Conservation (phyloP, 2,797 vertebrate genomes). For the Loris lydekkerianus region DNA sequence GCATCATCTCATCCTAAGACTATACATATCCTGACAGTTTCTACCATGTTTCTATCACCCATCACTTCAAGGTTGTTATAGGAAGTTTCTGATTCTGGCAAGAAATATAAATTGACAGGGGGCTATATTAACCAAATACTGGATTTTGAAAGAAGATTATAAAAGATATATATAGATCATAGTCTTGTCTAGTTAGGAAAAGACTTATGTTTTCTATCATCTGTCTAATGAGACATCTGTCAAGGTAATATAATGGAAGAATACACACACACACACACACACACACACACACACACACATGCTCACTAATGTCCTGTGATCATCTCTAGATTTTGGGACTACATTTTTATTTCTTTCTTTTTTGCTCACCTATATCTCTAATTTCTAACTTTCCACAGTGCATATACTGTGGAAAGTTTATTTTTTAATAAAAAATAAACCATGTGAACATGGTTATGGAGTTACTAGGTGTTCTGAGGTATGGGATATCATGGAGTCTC, state of each 20-base stretch:
- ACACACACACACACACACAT: background rate
- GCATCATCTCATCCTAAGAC: background rate
- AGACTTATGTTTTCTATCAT: constrained; percentile 6
- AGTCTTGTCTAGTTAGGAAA: constrained; percentile 19
- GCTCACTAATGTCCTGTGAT: background rate
- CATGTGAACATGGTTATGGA: background rate
- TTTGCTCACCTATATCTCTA: constrained; percentile 12
- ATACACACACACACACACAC: too few relatives aligned
- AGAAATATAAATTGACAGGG: constrained; percentile 46
- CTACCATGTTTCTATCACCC: background rate
- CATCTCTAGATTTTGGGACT: background rate
- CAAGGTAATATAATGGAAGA: constrained; percentile 11
- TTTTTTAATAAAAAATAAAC: constrained; percentile 40
- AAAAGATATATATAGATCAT: constrained; percentile 28
- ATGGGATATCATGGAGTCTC: background rate
- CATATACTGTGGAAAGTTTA: background rate
- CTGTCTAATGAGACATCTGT: constrained; percentile 22
- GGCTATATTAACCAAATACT: constrained; percentile 32
- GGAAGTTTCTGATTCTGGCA: constrained; percentile 19
- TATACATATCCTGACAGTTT: background rate
- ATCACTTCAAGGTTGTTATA: constrained; percentile 37
- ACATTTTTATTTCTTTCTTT: constrained; percentile 61
- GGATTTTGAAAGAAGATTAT: constrained; percentile 62
- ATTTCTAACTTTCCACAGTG: constrained; percentile 19
- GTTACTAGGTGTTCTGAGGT: background rate